Conservation (phyloP, 2,113 vertebrate genomes). For the Prolemur simus region DNA sequence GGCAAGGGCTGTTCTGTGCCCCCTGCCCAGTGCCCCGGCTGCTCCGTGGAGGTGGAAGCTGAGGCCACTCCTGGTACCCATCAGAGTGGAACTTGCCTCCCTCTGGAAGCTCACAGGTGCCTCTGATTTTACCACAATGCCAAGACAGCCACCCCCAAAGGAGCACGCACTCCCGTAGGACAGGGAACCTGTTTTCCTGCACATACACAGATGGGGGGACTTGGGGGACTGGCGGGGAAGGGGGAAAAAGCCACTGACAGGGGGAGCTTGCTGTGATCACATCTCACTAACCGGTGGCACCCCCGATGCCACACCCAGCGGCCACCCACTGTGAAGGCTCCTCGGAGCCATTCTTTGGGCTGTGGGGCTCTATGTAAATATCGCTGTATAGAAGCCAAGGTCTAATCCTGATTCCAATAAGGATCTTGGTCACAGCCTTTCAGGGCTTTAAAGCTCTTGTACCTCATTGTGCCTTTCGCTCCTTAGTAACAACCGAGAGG, state of each 20-base stretch:
- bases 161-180: fast-evolving
- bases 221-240: background rate
- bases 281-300: background rate
- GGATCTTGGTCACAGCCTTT: background rate
- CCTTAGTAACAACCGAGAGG: background rate
- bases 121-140: background rate
- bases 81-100: background rate
- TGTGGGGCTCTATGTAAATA: background rate
- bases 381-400: fast-evolving
- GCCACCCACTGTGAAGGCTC: background rate
- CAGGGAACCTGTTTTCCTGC: background rate
- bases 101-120: fast-evolving
- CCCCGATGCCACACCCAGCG: background rate
- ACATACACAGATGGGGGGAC: background rate
- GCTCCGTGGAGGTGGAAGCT: background rate
- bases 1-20: background rate
- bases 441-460: background rate
- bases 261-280: background rate
- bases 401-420: background rate
- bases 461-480: background rate
- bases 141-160: background rate
- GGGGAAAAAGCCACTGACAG: background rate
- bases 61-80: background rate
- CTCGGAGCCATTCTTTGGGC: background rate
- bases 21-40: background rate